Base-by-base conservation (phyloP, 2,113 vertebrate genomes). In the Athene noctua region DNA sequence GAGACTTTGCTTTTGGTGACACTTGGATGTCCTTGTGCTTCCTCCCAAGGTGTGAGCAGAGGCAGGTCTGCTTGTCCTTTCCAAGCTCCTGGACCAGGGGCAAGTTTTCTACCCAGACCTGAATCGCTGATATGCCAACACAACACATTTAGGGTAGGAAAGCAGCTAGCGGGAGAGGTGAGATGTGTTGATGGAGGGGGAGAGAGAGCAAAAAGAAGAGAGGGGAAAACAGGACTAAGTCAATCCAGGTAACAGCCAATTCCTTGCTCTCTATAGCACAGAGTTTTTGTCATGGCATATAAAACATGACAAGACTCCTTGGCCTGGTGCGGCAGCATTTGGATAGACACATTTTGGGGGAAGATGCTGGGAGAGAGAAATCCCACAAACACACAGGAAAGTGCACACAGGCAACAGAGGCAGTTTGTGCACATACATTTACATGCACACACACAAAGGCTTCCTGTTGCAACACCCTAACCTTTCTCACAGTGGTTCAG, bases 401-500 rank as follows among this genome's bases (percentile, higher is more conserved):
- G 68, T 1, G 0, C 44, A 23, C 17, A 11, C 68, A 59, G 75
- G 74, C 15, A 20, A 63, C 73, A 61, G 62, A 38, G 44, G 91
- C 42, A 44, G 70, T 2, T 34, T 65, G 72, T 62, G 75, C 62
- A 54, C 80, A 30, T 74, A 44, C 66, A 90, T 77, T 71, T 46
- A 80, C 73, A 54, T 46, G 38, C 46, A 16, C 54, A 49, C 51
- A 55, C 70, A 67, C 6, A 74, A 1, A 54, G 62, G 59, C 40
- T 96, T 95, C 95, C 91, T 96, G 97, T 91, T 85, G 77, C 30
- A 0, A 91, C 86, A 86, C 47, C 72, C 63, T 74, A 91, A 75
- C 61, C n/a, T 80, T 52, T 92, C 80, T 91, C 92, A 89, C 74
- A 61, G 73, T 59, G 57, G 51, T 77, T 92, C 57, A 89, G 58